Evolutionary conservation across 2,888 invertebrate species (phyloP).

Genomic region (Venusia cambrica): DNA sequence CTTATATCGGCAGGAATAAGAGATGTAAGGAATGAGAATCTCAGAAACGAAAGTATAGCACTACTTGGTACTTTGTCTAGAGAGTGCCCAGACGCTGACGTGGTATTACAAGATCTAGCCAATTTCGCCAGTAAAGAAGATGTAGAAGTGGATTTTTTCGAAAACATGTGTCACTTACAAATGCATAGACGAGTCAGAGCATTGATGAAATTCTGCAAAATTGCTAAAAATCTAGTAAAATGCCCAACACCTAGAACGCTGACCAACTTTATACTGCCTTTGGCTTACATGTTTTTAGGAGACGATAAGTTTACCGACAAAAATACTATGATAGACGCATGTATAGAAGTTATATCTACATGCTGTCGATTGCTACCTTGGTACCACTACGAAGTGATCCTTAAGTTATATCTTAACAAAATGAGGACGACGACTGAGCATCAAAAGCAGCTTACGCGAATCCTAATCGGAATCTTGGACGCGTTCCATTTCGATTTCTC

Average conservation of each 20-base stretch:
- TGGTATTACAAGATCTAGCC: slow-evolving; percentile 86
- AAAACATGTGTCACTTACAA: slow-evolving; percentile 94
- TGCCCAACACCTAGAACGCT: slow-evolving; percentile 86
- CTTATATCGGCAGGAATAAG: slow-evolving; percentile 87
- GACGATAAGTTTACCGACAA: slow-evolving; percentile 88
- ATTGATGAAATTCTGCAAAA: slow-evolving; percentile 86
- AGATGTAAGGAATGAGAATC: slow-evolving; percentile 84
- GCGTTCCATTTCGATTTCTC: slow-evolving; percentile 95
- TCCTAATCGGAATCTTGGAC: slow-evolving; percentile 90
- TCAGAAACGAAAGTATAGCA: slow-evolving; percentile 89
- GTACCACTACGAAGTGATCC: slow-evolving; percentile 91
- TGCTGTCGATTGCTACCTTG: slow-evolving; percentile 91
- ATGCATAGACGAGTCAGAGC: slow-evolving; percentile 92
- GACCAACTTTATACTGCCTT: slow-evolving; percentile 91
- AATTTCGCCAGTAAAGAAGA: slow-evolving; percentile 85
- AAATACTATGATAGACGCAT: slow-evolving; percentile 90
- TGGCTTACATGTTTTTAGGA: slow-evolving; percentile 90
- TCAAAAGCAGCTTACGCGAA: slow-evolving; percentile 91
- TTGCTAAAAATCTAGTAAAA: slow-evolving; percentile 82
- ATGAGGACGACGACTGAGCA: slow-evolving; percentile 86
- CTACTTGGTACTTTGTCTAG: slow-evolving; percentile 88
- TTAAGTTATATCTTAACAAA: slow-evolving; percentile 90
- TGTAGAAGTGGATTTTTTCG: slow-evolving; percentile 95
- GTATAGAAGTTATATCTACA: slow-evolving; percentile 89
- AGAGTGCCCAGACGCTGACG: slow-evolving; percentile 86